Base-by-base conservation (phyloP, 2,797 vertebrate species). In the Simalia tracyae region DNA sequence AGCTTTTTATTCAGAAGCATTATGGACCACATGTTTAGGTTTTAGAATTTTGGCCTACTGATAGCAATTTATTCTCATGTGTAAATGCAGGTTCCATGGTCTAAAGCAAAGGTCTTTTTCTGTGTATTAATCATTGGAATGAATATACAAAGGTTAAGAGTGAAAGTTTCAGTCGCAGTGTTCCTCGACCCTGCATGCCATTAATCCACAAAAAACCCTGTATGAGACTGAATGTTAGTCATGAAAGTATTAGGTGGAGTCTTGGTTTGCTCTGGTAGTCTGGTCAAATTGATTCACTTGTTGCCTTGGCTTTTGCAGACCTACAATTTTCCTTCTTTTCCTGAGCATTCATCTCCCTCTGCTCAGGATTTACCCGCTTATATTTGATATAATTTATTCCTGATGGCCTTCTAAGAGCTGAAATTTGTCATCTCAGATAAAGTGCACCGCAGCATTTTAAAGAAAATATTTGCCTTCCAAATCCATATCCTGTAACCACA, bases 401-500 rank as follows among this genome's bases (percentile, higher is more conserved):
- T 59, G 8, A 94, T 84, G 3, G 92, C 93, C 56, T 90, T 54
- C 24, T 87, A 8, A 66, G 22, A 89, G n/a, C 10, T 63, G 89
- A 89, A 94, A 46, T 89, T 11, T 24, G 2, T 31, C 3, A 84
- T 90, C 28, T 84, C 36, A 4, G 90, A 10, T 88, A 91, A 92
- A 84, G n/a, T 42, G 26, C 54, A 72, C 84, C 46, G 2, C 50
- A 63, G 76, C 10, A 89, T n/a, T 60, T 91, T 94, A 91, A 92
- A 92, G 19, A 72, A 94, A 90, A 89, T n/a, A 85, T 72, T 95
- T 50, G 76, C 84, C 3, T 90, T 92, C 87, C 90, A 87, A 17
- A 3, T 14, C 59, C 90, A 10, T 92, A 94, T 95, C 91, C 93
- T 94, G 90, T 56, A 93, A 72, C 92, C 88, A 57, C 5, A 2